phyloP scores from a whole-genome alignment of 2,888 invertebrate species.

The Clitarchus hookeri region DNA sequence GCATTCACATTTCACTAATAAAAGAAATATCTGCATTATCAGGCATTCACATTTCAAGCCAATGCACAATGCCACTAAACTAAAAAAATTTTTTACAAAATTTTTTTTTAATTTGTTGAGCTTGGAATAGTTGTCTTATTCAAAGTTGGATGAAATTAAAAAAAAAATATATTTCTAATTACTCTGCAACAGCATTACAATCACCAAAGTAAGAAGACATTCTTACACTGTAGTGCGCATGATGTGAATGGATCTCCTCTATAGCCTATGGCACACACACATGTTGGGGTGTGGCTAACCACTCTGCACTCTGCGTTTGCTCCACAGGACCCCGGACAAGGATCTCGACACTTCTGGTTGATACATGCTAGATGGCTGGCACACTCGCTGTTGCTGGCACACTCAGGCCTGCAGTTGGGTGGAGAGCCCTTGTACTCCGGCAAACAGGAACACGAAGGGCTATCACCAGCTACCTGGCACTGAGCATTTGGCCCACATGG shows the following conservation, averaged over 20 bases:
- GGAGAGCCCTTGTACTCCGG: conserved; percentile 72
- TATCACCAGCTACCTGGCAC: conserved; percentile 74
- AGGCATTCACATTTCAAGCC: too few relatives aligned
- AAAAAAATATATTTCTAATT: too few relatives aligned
- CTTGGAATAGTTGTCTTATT: too few relatives aligned
- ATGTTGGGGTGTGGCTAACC: conserved; percentile 73
- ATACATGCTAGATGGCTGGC: conserved; percentile 70
- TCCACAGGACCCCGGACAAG: conserved; percentile 74
- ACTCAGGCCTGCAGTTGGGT: conserved; percentile 77
- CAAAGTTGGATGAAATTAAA: too few relatives aligned
- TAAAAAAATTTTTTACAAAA: too few relatives aligned
- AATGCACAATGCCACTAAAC: too few relatives aligned
- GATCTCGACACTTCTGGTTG: conserved; percentile 54
- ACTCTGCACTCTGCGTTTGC: conserved; percentile 74
- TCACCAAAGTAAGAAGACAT: neutral
- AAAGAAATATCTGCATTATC: too few relatives aligned
- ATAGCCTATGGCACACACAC: conserved; percentile 68
- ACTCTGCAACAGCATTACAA: too few relatives aligned
- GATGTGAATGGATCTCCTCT: conserved; percentile 78
- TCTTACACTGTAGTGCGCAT: conserved; percentile 53
- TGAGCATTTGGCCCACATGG: conserved; percentile 59
- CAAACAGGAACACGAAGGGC: conserved; percentile 71
- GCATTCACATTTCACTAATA: too few relatives aligned
- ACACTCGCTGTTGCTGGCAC: conserved; percentile 72
- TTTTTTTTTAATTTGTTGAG: too few relatives aligned